These are phyloP conservation scores for Beaufortia kweichowensis DNA, from an alignment of 2,113 vertebrate genomes.

Conservation along the genomic window DNA sequence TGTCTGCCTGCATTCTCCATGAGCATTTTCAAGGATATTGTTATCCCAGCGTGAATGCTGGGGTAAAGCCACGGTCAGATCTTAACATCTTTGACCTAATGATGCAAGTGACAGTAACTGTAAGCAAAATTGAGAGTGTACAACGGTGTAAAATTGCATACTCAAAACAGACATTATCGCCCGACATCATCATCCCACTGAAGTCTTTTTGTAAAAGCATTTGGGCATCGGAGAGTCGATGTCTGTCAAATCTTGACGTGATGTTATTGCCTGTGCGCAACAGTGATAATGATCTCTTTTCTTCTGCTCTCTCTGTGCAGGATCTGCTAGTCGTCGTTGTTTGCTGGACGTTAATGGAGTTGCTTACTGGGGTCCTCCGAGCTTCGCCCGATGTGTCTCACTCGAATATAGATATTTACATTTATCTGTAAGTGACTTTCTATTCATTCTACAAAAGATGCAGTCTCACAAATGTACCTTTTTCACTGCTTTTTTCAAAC, in stretches of 20 bases:
- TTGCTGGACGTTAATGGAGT: slow-evolving; percentile 94
- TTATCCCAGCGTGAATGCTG: slow-evolving; percentile 14
- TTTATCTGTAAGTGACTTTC: slow-evolving; percentile 82
- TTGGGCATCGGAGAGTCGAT: neutral
- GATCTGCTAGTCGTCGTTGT: slow-evolving; percentile 97
- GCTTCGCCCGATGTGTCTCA: slow-evolving; percentile 97
- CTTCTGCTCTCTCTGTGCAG: slow-evolving; percentile 63
- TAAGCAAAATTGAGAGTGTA: slow-evolving; percentile 36
- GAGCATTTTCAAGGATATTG: neutral
- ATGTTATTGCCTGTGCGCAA: slow-evolving; percentile 7
- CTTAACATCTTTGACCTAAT: slow-evolving; percentile 32
- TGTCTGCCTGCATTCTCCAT: neutral
- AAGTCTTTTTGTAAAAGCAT: slow-evolving; percentile 4
- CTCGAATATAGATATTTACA: slow-evolving; percentile 97
- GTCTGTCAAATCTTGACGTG: slow-evolving; percentile 22
- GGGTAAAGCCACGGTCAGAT: slow-evolving; percentile 26
- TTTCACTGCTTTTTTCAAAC: no score
- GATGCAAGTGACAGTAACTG: slow-evolving; percentile 51
- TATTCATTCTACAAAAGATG: neutral
- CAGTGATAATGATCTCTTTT: slow-evolving; percentile 6
- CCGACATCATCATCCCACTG: neutral
- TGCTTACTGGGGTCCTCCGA: slow-evolving; percentile 96
- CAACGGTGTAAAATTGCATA: slow-evolving; percentile 23
- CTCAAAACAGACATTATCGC: slow-evolving; percentile 33
- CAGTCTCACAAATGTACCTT: no score